phyloP scores from a whole-genome alignment of 2,797 vertebrate genomes.

The Sebastes diploproa region DNA sequence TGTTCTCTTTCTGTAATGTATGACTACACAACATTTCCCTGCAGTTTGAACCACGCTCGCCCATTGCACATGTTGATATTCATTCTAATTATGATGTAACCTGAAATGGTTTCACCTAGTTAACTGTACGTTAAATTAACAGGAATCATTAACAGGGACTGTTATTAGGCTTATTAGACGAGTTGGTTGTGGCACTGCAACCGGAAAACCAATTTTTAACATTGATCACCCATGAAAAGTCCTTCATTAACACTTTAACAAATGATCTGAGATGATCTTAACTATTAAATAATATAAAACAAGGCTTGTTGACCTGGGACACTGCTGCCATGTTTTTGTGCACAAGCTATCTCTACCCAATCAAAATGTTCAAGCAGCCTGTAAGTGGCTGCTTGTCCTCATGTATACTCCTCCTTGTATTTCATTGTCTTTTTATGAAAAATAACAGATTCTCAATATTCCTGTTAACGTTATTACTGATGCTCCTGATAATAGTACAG shows the following conservation, averaged over 20 bases:
- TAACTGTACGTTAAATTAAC: background rate
- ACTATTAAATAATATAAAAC: background rate
- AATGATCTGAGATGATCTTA: background rate
- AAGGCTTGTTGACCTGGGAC: constrained; percentile 53
- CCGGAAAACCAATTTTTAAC: background rate
- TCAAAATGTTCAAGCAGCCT: constrained; percentile 46
- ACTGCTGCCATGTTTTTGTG: constrained; percentile 47
- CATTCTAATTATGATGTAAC: background rate
- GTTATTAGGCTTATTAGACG: background rate
- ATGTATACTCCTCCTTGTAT: constrained; percentile 71
- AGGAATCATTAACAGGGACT: background rate
- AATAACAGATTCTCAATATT: constrained; percentile 74
- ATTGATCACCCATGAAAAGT: background rate
- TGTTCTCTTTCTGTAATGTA: background rate
- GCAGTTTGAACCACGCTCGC: background rate
- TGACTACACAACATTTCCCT: background rate
- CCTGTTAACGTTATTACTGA: constrained; percentile 72
- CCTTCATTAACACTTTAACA: background rate
- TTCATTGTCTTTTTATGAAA: constrained; percentile 75
- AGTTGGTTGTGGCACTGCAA: background rate
- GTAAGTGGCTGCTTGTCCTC: constrained; percentile 47
- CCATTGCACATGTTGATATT: background rate
- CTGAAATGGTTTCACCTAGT: background rate
- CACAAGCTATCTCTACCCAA: constrained; percentile 43
- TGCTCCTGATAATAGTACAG: constrained; percentile 69